A percentile compares a stretch with the other conserved stretches of the same genome.
Conservation (phyloP, 2,113 vertebrate genomes). For the Micromys minutus region DNA sequence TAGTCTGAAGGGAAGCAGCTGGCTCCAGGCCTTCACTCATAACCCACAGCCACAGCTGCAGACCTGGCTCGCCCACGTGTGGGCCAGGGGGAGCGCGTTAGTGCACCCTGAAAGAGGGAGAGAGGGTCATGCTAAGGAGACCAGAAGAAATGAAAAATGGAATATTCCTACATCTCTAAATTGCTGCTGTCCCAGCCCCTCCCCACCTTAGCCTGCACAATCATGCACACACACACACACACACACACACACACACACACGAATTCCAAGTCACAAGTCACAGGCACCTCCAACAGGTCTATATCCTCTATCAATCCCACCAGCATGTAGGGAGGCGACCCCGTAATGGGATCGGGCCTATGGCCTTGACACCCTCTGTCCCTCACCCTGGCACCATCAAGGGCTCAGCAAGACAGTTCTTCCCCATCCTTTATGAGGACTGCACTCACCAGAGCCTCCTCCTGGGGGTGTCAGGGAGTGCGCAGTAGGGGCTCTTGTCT, state of each 20-base stretch:
- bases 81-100: background rate
- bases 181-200: background rate
- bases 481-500: background rate
- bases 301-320: background rate
- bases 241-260: background rate
- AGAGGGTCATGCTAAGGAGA: background rate
- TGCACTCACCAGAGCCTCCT: slow-evolving; percentile 71
- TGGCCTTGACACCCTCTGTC: background rate
- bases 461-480: background rate
- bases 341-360: background rate
- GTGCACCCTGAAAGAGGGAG: background rate
- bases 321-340: background rate
- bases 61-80: background rate
- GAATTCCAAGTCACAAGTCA: background rate
- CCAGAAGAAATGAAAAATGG: background rate
- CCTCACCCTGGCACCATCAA: background rate
- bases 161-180: background rate
- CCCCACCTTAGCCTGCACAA: no score
- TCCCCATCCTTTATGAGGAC: background rate
- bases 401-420: background rate
- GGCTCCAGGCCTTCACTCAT: background rate
- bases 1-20: background rate
- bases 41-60: background rate
- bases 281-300: background rate
- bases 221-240: background rate